Conservation (phyloP, 1,140 invertebrate species). For the Lepidurus couesii region DNA sequence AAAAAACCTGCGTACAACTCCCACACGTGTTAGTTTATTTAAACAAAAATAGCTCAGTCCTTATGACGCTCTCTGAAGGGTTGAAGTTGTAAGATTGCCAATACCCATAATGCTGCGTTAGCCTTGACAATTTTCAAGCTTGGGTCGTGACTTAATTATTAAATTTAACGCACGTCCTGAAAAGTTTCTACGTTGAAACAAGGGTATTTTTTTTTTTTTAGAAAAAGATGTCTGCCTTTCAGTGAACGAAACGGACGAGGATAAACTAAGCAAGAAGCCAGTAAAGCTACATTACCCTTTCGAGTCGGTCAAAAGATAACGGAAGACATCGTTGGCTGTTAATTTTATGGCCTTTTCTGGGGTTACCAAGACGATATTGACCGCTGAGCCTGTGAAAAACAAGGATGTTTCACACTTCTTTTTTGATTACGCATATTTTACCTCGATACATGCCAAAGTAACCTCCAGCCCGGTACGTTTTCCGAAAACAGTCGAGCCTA, state of each 20-base stretch:
- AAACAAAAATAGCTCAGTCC: background rate
- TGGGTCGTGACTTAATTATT: background rate
- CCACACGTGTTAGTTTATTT: background rate
- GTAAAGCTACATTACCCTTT: constrained; percentile 49
- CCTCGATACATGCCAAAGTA: constrained; percentile 97
- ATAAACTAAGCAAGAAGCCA: constrained; percentile 33
- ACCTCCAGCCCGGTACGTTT: constrained; percentile 85
- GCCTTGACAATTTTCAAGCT: background rate
- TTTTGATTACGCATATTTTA: constrained; percentile 37
- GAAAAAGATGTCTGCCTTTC: constrained; percentile 24
- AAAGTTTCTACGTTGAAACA: background rate
- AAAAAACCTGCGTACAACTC: background rate
- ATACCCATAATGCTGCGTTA: background rate
- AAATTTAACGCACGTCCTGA: background rate
- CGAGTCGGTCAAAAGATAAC: constrained; percentile 64
- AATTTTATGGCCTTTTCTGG: constrained; percentile 99
- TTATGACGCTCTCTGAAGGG: background rate
- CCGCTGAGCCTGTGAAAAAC: constrained; percentile 63
- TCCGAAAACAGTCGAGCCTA: constrained; percentile 90
- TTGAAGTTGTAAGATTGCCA: background rate
- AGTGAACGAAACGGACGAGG: background rate
- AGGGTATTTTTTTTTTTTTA: too few relatives aligned
- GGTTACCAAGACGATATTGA: constrained; percentile 96
- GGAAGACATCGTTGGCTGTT: constrained; percentile 96
- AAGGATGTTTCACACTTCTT: constrained; percentile 25